Percentiles rank a stretch among this genome's conserved stretches.
phyloP scores from a whole-genome alignment of 2,113 vertebrate genomes.

The Gnathonemus longibarbis region DNA sequence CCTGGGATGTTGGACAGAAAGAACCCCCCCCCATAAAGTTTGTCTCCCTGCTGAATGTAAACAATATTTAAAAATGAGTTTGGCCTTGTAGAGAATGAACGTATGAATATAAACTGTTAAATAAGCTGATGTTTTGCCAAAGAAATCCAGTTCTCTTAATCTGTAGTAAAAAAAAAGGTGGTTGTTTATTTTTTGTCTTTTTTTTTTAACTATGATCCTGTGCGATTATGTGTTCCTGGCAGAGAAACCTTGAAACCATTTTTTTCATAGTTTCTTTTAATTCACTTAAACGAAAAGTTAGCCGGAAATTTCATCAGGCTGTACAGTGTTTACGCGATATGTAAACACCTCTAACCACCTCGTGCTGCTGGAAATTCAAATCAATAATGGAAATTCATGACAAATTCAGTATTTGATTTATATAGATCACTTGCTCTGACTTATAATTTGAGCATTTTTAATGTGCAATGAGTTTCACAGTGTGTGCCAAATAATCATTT shows the following conservation, averaged over 20 bases:
- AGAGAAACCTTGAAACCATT: background rate
- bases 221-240: background rate
- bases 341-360: background rate
- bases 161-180: background rate
- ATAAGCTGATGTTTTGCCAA: background rate
- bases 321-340: background rate
- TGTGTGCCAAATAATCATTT: slow-evolving; percentile 29
- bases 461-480: slow-evolving; percentile 29
- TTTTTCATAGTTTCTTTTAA: background rate
- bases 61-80: background rate
- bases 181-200: background rate
- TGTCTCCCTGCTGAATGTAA: background rate
- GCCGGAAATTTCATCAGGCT: background rate
- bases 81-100: background rate
- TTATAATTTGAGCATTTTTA: slow-evolving; percentile 26
- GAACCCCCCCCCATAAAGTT: background rate
- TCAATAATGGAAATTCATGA: background rate
- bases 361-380: background rate
- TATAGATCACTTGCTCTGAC: background rate
- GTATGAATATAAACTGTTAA: background rate
- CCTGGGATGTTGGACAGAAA: background rate
- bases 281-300: background rate
- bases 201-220: background rate
- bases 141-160: background rate
- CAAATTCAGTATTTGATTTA: background rate